Evolutionary conservation across 2,797 vertebrate species (phyloP).

Genomic region (Philypnodon macrostomus): DNA sequence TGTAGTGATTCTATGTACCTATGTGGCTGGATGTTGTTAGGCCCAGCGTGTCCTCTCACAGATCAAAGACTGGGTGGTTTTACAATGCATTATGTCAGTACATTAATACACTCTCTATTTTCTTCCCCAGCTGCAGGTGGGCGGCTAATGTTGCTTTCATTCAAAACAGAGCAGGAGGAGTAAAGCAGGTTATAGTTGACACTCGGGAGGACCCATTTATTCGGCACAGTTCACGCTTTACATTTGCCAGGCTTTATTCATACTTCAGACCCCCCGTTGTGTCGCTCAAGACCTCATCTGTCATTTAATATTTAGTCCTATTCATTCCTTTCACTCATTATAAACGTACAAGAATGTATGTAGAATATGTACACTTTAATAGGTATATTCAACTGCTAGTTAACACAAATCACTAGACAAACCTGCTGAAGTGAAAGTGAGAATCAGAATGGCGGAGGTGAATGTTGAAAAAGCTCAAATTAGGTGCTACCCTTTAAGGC

Average conservation of each 20-base stretch:
- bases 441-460: too few species aligned
- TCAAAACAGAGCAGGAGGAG: constrained; percentile 29
- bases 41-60: constrained; percentile 9
- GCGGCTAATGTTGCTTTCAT: constrained; percentile 8
- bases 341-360: constrained; percentile 6
- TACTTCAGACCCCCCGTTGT: constrained; percentile 34
- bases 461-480: too few species aligned
- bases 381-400: too few species aligned
- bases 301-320: constrained; percentile 64
- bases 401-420: too few species aligned
- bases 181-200: constrained; percentile 23
- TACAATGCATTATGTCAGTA: constrained; percentile 1
- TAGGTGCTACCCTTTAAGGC: too few species aligned
- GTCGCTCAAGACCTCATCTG: constrained; percentile 40
- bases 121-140: constrained; percentile 16
- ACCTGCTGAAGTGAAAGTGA: too few species aligned
- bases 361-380: too few species aligned
- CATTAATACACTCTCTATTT: constrained; percentile 13
- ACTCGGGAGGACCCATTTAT: constrained; percentile 32
- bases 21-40: constrained; percentile 16
- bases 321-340: constrained; percentile 25
- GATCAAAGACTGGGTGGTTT: constrained; percentile 7
- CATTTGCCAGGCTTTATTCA: constrained; percentile 45
- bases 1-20: too few species aligned
- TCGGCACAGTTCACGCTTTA: constrained; percentile 26